Evolutionary conservation across 2,888 invertebrate genomes (phyloP).

Genomic region (Aspidiotus destructor): DNA sequence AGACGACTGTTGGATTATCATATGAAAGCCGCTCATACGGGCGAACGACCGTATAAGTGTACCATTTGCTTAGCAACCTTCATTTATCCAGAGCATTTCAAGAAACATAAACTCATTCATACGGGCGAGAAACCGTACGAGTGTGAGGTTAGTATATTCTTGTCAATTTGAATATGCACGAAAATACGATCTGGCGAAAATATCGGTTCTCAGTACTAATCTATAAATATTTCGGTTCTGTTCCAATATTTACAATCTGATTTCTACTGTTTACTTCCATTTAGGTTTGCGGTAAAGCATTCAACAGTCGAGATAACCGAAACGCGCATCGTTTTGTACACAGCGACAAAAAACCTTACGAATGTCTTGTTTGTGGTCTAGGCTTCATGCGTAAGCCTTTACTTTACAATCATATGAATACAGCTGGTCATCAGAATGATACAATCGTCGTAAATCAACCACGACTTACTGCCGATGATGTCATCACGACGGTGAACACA

Average conservation of each 20-base stretch:
- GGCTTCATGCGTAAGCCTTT: slow-evolving; percentile 76
- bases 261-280: slow-evolving; percentile 28
- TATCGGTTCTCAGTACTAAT: too few relatives aligned
- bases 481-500: slow-evolving; percentile 35
- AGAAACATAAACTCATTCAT: slow-evolving; percentile 68
- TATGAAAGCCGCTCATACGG: slow-evolving; percentile 68
- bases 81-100: slow-evolving; percentile 72
- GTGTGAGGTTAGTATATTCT: slow-evolving; percentile 51
- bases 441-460: slow-evolving; percentile 77
- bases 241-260: too few relatives aligned
- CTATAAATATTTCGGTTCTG: too few relatives aligned
- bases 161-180: too few relatives aligned
- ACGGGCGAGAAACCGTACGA: slow-evolving; percentile 64
- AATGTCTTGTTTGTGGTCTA: slow-evolving; percentile 67
- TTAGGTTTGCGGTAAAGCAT: slow-evolving; percentile 70
- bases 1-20: slow-evolving; percentile 67
- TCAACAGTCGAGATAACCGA: slow-evolving; percentile 72
- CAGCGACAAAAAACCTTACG: slow-evolving; percentile 77
- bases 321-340: slow-evolving; percentile 78
- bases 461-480: slow-evolving; percentile 46
- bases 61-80: slow-evolving; percentile 64
- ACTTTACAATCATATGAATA: slow-evolving; percentile 66
- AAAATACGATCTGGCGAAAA: too few relatives aligned
- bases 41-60: slow-evolving; percentile 67
- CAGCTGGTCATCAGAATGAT: slow-evolving; percentile 61